Evolutionary conservation across 37 sponge, comb jelly and placozoan species (phyloP), one percentile per base, ranked within the genome.

Genomic region (Oopsacas minuta): DNA sequence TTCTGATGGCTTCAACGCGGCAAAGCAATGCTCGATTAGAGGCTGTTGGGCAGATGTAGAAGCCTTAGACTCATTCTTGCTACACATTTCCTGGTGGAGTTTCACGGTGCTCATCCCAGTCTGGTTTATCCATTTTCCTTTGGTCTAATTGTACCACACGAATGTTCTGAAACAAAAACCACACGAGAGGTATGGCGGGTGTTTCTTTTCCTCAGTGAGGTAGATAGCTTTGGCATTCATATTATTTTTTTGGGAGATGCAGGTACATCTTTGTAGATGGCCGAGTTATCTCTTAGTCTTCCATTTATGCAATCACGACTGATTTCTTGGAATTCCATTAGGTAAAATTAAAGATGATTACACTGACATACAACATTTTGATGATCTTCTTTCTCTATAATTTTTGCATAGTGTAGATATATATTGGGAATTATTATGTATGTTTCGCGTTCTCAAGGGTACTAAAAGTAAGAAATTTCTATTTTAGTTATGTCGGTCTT

Each of bases 71-170:
- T 42, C 49, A 42, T 42, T 42, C 49, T 42, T 42, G 49, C 49
- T 42, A 42, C 49, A 42, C 12, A 15, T 42, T 42, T 42, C 49
- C 49, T 42, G 49, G 49, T 42, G 49, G 49, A 42, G 12, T 42
- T 42, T 42, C 49, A 42, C 49, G 8, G 49, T 42, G 49, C 49
- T 42, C 49, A 42, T 42, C 49, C 49, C 49, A 42, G 32, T 61
- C 75, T 61, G 75, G 75, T 61, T 61, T 61, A 61, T 34, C 75
- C 75, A 61, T 61, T 61, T 61, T 61, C 75, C 75, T 61, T 61
- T 3, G 30, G 28, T 61, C 28, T 32, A 61, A 25, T 61, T 61
- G 75, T 61, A 61, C 75, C 75, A 61, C 75, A 61, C 75, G 75
- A 61, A 61, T 20, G 75, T 61, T 61, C 28, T 61, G 30, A 34